Percentiles rank a stretch among this genome's conserved stretches.
Conservation (phyloP, 2,888 invertebrate genomes). For the Willowsia nigromaculata region DNA sequence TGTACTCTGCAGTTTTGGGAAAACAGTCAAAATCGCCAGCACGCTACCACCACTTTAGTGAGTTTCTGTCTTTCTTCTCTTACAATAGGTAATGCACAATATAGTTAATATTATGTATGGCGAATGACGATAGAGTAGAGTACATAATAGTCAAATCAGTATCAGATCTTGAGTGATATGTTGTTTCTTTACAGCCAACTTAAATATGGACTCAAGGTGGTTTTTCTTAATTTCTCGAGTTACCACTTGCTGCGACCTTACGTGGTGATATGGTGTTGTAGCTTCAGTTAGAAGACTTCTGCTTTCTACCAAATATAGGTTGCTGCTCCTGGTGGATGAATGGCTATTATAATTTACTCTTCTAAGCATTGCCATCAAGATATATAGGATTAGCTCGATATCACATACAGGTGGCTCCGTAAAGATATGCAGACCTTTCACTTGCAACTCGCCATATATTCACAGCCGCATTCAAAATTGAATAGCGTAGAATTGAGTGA, state of each 20-base stretch:
- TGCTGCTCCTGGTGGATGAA: slow-evolving; percentile 1
- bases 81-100: not conserved
- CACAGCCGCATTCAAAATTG: not conserved
- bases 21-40: not conserved
- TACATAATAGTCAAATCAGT: slow-evolving; percentile 1
- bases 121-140: not conserved
- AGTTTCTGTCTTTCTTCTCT: not conserved
- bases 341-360: not conserved
- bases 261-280: not conserved
- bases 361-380: not conserved
- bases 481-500: not conserved
- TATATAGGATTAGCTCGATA: not conserved
- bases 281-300: slow-evolving; percentile 8
- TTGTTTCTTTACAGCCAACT: not conserved
- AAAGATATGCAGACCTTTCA: not conserved
- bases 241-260: not conserved
- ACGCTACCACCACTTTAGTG: not conserved
- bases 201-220: not conserved
- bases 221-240: not conserved
- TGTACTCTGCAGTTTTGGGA: not conserved
- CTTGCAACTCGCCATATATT: too few species aligned
- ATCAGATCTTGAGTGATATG: not conserved
- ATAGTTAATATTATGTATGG: not conserved
- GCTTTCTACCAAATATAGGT: not conserved
- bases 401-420: not conserved